These are phyloP conservation scores for Cinara cedri DNA, from an alignment of 2,888 invertebrate genomes.

Conservation along the genomic window DNA sequence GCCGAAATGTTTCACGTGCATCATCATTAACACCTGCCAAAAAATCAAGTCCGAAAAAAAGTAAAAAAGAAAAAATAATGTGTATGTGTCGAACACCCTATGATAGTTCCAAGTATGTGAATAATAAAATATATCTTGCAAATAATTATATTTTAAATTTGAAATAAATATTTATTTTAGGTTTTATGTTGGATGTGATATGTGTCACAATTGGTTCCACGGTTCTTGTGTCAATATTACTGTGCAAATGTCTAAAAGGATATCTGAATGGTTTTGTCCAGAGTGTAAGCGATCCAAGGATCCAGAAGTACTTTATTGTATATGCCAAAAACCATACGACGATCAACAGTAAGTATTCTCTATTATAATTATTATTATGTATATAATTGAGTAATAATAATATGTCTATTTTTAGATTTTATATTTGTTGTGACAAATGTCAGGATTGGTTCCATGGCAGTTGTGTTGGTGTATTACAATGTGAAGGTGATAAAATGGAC, in stretches of 20 bases:
- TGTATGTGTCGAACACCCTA: slow-evolving; percentile 94
- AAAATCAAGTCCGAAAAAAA: slow-evolving; percentile 60
- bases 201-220: slow-evolving; percentile 99
- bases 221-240: slow-evolving; percentile 94
- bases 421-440: slow-evolving; percentile 98
- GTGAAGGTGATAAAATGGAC: slow-evolving; percentile 92
- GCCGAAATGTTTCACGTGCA: slow-evolving; percentile 61
- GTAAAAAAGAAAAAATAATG: slow-evolving; percentile 80
- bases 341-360: slow-evolving; percentile 81
- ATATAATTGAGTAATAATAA: neutral
- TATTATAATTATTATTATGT: neutral
- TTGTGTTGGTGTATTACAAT: slow-evolving; percentile 93
- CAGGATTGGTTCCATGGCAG: slow-evolving; percentile 99
- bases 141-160: neutral
- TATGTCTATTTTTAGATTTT: slow-evolving; percentile 74
- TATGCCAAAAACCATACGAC: slow-evolving; percentile 95
- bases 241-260: slow-evolving; percentile 85
- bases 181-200: slow-evolving; percentile 96
- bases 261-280: slow-evolving; percentile 88
- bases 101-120: slow-evolving; percentile 94
- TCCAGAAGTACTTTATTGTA: slow-evolving; percentile 91
- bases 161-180: slow-evolving; percentile 64
- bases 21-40: slow-evolving; percentile 59
- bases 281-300: slow-evolving; percentile 86
- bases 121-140: slow-evolving; percentile 60